phyloP scores from a whole-genome alignment of 64 coral and sea anemone species.

The Montipora efflorescens region DNA sequence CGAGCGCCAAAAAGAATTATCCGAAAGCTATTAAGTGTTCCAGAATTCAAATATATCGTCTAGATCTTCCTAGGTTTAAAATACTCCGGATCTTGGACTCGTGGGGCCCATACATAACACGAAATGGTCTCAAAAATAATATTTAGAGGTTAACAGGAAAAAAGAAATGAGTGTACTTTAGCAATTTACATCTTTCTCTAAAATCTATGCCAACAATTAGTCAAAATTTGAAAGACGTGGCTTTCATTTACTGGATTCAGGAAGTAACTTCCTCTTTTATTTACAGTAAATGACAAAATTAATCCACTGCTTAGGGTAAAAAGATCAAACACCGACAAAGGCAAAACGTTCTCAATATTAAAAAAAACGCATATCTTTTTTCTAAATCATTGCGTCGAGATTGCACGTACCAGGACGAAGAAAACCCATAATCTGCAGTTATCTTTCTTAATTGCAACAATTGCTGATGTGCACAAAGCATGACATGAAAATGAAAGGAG shows the following conservation, averaged over 20 bases:
- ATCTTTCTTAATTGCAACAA: slow-evolving; percentile 1
- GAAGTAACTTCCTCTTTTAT: neutral
- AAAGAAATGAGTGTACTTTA: neutral
- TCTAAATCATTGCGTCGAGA: neutral
- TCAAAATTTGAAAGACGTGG: slow-evolving; percentile 1
- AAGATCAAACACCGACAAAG: slow-evolving; percentile 13
- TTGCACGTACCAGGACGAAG: no score
- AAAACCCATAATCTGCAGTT: no score
- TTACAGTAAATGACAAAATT: neutral
- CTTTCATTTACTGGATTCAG: neutral
- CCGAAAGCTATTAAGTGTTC: no score
- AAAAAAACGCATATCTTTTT: neutral
- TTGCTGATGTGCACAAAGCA: slow-evolving; percentile 1
- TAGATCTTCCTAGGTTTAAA: no score
- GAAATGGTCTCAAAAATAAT: neutral
- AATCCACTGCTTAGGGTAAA: neutral
- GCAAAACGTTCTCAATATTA: neutral
- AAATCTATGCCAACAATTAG: neutral
- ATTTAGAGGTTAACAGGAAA: neutral
- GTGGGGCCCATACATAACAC: neutral
- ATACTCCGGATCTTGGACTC: neutral
- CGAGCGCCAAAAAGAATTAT: no score
- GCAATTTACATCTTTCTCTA: slow-evolving; percentile 1
- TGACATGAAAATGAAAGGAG: no score
- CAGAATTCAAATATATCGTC: no score